Base-by-base conservation (phyloP, 2,888 invertebrate species). In the Leistus spinibarbis region DNA sequence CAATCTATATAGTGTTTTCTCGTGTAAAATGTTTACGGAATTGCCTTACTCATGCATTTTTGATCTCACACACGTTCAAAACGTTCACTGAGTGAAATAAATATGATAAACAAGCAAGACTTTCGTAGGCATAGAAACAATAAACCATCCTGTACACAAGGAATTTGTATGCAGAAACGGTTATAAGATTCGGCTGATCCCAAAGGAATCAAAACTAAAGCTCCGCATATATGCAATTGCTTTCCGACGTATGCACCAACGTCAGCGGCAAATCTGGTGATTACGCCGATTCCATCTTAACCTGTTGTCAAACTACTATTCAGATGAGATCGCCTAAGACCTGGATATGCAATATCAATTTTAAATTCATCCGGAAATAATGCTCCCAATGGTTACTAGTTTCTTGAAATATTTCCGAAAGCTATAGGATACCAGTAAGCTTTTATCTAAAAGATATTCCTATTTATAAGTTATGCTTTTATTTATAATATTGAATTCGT, bases 41-140 rank as follows among this genome's bases (percentile, higher is more conserved):
- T 72, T 65, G 65, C 66, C 66, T 40, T 22, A 57, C 57, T 72
- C 66, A 72, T 72, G 56, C 66, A 65, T 72, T 72, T 65, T 65
- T 72, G 65, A 72, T 72, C 72, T 72, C 57, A 65, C 24, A 54
- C 72, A 72, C 72, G 72, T 72, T 72, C 40, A 23, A 24, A 65
- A 65, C 64, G 57, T 65, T 72, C 24, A 24, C 22, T 54, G 71
- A 71, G 64, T 71, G 71, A 71, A 71, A 71, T 64, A 71, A 64
- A 71, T 62, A 71, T 71, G 71, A 71, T 71, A 71, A 71, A 71
- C 71, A 64, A 71, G 53, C 40, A 53, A 60, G 13, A 60, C 20
- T 62, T 53, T 24, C 7, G 3, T 24, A 40, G 40, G 22, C 10
- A 60, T 20, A 60, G 19, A 60, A 60, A 60, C 17, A 60, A 60